Base-by-base conservation (phyloP, 2,888 invertebrate genomes). In the Drosophila maculinotata region DNA sequence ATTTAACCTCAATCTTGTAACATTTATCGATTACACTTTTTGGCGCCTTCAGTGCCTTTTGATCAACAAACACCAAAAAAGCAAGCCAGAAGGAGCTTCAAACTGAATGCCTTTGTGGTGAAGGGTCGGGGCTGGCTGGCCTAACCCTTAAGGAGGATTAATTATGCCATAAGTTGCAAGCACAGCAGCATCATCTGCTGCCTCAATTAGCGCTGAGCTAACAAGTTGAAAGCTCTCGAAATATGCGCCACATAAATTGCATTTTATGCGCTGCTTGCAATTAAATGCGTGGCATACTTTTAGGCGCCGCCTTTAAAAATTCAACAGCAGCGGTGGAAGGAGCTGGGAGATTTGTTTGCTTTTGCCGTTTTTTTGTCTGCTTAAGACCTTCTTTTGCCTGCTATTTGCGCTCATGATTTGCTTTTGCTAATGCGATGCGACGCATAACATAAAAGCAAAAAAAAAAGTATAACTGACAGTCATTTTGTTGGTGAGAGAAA, bases 121-220 rank as follows among this genome's bases (percentile, higher is more conserved):
- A 25, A 6, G 23, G 47, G 33, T 28, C 31, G 42, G n/a, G n/a
- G n/a, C n/a, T n/a, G 31, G 35, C 6, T 31, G 44, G 14, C 14
- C 15, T 20, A 23, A 44, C 30, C 56, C 51, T 28, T 35, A 54
- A 68, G 69, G 54, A 20, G 72, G 60, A 67, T 83, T 86, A 82
- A 73, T 79, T 79, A 69, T 79, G 80, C 64, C 66, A 36, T 73
- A 53, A 71, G 65, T 62, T 53, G 68, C 66, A 79, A 53, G 67
- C 57, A 28, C 36, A 36, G 2, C 31, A 23, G 20, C 66, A 26
- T 49, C 56, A 35, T 59, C 52, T 47, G 60, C 23, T 48, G 39
- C 33, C 45, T 59, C 74, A 75, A 76, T 76, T 75, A 72, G 70
- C 47, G 65, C 36, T 1, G 14, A 48, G 71, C 38, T 59, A 63